phyloP scores from a whole-genome alignment of 2,113 vertebrate species.

The Cryptomyrus ogoouensis region DNA sequence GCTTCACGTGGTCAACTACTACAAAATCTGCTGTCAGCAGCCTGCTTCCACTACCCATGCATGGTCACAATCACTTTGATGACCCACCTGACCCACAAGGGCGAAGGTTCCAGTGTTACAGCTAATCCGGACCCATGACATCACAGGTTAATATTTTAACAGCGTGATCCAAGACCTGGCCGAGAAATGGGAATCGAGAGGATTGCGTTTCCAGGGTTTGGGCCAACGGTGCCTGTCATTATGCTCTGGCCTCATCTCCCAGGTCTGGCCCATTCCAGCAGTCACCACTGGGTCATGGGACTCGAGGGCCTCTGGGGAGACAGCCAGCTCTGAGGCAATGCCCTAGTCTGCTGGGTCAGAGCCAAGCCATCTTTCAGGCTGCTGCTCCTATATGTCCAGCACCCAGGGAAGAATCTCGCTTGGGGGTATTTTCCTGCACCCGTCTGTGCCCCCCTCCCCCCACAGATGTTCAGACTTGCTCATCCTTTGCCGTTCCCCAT shows the following conservation, averaged over 20 bases:
- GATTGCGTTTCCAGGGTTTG: constrained; percentile 33
- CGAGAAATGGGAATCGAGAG: constrained; percentile 25
- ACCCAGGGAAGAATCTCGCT: neutral
- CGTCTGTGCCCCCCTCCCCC: neutral
- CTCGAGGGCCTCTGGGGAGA: constrained; percentile 8
- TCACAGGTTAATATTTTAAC: constrained; percentile 36
- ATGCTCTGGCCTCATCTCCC: constrained; percentile 20
- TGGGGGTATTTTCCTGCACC: neutral
- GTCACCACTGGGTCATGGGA: constrained; percentile 23
- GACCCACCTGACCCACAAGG: neutral
- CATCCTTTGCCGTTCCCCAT: neutral
- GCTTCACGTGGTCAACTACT: neutral
- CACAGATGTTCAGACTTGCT: neutral
- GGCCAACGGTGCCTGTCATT: constrained; percentile 24
- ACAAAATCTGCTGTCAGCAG: neutral
- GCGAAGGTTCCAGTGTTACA: neutral
- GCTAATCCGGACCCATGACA: constrained; percentile 20
- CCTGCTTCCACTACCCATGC: neutral
- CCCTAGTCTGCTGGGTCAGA: constrained; percentile 15
- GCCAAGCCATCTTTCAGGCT: constrained; percentile 32
- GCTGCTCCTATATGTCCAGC: constrained; percentile 20
- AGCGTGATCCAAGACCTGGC: constrained; percentile 28
- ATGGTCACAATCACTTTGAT: neutral
- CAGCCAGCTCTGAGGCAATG: constrained; percentile 24
- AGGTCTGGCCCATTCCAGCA: constrained; percentile 27